These are phyloP conservation scores for Falco berigora DNA, from an alignment of 2,797 vertebrate species.

Conservation along the genomic window DNA sequence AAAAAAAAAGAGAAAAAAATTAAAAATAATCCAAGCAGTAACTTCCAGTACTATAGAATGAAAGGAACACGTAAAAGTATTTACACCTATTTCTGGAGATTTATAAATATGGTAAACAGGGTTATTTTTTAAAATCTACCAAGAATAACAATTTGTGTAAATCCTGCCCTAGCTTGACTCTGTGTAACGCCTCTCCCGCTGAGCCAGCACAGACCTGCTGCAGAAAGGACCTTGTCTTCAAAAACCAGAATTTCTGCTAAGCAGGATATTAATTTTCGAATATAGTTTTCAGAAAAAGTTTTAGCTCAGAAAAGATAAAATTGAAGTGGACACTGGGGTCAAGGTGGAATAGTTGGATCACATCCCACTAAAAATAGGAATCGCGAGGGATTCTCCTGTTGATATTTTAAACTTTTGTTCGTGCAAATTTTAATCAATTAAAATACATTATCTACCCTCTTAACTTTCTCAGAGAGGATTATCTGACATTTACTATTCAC, in stretches of 20 bases:
- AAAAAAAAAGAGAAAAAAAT: not conserved
- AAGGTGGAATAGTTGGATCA: not conserved
- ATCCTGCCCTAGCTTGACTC: not conserved
- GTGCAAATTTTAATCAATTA: constrained; percentile 66
- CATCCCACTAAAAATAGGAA: not conserved
- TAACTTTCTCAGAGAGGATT: constrained; percentile 71
- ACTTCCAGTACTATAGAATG: not conserved
- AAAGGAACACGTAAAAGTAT: not conserved
- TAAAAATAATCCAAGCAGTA: not conserved
- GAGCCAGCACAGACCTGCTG: not conserved
- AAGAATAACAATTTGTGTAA: not conserved
- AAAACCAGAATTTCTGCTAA: not conserved
- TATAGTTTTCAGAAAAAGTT: not conserved
- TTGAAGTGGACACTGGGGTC: not conserved
- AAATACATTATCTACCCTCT: constrained; percentile 67
- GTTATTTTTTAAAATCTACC: not conserved
- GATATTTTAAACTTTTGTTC: constrained; percentile 45
- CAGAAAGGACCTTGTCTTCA: not conserved
- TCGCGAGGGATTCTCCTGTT: not conserved
- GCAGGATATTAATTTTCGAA: not conserved
- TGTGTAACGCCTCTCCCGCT: not conserved
- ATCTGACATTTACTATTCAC: constrained; percentile 75
- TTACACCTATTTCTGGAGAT: not conserved
- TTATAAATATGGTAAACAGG: not conserved
- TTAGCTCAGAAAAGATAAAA: not conserved